These are phyloP conservation scores for Trissolcus basalis DNA, from an alignment of 1,140 invertebrate genomes.

Conservation along the genomic window DNA sequence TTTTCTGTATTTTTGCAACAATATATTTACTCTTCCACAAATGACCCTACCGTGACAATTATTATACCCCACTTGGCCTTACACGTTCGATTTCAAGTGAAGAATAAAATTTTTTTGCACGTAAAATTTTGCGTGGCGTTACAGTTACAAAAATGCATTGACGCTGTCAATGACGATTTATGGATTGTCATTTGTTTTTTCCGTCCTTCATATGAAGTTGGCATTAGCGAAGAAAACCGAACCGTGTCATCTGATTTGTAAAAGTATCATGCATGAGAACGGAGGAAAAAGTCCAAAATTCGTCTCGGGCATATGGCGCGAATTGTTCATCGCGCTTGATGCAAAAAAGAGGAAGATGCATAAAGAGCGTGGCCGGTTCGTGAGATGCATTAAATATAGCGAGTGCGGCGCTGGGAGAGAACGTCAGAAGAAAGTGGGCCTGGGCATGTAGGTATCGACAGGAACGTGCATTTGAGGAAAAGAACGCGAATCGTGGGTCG, in stretches of 20 bases:
- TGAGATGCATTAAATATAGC: conserved; percentile 45
- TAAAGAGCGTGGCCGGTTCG: conserved; percentile 41
- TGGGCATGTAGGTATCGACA: conserved; percentile 40
- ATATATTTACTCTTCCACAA: too few species aligned
- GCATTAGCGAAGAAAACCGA: not conserved
- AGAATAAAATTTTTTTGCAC: too few species aligned
- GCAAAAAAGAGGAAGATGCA: conserved; percentile 18
- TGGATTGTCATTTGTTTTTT: too few species aligned
- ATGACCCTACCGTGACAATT: too few species aligned
- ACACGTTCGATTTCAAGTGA: too few species aligned
- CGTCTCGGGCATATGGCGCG: conserved; percentile 29
- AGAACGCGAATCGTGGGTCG: conserved; percentile 57
- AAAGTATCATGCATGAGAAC: conserved; percentile 22
- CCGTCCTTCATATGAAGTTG: not conserved
- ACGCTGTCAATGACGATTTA: too few species aligned
- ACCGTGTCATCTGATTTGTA: conserved; percentile 18
- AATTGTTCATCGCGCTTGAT: conserved; percentile 26
- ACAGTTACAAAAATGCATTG: too few species aligned
- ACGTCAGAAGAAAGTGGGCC: conserved; percentile 56
- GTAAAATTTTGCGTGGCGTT: too few species aligned
- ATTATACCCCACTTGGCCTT: too few species aligned
- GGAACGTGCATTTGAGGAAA: conserved; percentile 55
- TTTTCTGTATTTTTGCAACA: too few species aligned
- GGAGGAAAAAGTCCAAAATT: conserved; percentile 40
- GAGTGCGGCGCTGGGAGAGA: conserved; percentile 14